A percentile compares a stretch with the other conserved stretches of the same genome.
Conservation (phyloP, 2,113 vertebrate species). For the Bujurquina vittata region DNA sequence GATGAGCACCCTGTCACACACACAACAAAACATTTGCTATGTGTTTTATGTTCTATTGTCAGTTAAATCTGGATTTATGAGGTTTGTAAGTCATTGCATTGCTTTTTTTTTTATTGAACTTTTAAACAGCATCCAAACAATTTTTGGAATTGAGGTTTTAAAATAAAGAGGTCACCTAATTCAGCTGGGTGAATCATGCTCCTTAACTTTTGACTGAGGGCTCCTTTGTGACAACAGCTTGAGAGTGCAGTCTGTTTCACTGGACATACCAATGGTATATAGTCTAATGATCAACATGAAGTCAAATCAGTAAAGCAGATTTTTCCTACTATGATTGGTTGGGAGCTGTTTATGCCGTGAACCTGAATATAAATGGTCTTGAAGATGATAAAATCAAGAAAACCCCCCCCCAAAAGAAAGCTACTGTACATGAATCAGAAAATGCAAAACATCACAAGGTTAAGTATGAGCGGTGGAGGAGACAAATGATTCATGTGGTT, state of each 20-base stretch:
- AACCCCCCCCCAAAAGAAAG: not conserved
- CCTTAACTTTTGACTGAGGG: conserved; percentile 10
- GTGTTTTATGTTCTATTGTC: not conserved
- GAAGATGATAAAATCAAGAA: conserved; percentile 22
- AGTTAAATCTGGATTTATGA: not conserved
- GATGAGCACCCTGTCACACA: too few species aligned
- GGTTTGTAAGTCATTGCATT: not conserved
- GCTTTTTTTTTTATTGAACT: not conserved
- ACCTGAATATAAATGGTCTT: conserved; percentile 24
- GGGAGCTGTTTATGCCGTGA: not conserved
- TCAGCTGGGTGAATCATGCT: conserved; percentile 28
- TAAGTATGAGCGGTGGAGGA: conserved; percentile 3
- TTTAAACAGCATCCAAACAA: not conserved
- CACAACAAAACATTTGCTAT: not conserved
- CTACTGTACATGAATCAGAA: conserved; percentile 29
- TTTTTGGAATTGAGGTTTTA: not conserved
- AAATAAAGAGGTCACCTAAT: conserved; percentile 7
- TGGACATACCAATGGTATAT: conserved; percentile 11
- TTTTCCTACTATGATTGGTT: not conserved
- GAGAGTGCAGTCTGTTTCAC: conserved; percentile 18
- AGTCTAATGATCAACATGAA: conserved; percentile 23
- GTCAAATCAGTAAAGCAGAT: conserved; percentile 13
- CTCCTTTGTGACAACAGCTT: conserved; percentile 5
- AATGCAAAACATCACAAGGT: conserved; percentile 27
- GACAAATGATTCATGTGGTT: conserved; percentile 40